These are phyloP conservation scores for Pagetopsis macropterus DNA, from an alignment of 2,797 vertebrate genomes.

Conservation along the genomic window DNA sequence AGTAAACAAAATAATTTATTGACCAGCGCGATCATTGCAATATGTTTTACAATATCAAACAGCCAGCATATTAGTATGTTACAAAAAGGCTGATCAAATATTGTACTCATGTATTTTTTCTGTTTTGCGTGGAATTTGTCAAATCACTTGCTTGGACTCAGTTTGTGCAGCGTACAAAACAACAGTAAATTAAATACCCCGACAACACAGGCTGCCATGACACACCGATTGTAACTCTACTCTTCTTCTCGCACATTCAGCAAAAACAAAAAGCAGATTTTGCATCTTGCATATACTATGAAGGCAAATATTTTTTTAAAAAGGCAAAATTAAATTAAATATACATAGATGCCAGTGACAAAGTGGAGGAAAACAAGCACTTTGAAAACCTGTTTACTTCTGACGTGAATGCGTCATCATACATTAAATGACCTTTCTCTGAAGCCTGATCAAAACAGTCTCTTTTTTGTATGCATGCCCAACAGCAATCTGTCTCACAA, in stretches of 20 bases:
- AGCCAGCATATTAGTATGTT: background rate
- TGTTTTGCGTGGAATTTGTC: constrained; percentile 2
- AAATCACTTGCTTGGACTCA: background rate
- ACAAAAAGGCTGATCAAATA: constrained; percentile 11
- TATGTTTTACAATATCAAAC: background rate
- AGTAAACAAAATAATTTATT: background rate
- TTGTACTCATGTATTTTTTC: background rate
- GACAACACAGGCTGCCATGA: constrained; percentile 10
- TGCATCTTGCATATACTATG: background rate
- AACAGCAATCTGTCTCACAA: background rate
- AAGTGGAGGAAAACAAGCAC: background rate
- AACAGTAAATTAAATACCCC: constrained; percentile 11
- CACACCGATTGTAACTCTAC: constrained; percentile 1
- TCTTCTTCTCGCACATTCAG: constrained; percentile 10
- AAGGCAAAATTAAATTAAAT: constrained; percentile 23
- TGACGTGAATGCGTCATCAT: background rate
- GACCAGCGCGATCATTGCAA: constrained; percentile 3
- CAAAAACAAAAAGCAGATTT: constrained; percentile 19
- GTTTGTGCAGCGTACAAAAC: background rate
- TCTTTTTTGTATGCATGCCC: background rate
- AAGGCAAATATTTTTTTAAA: constrained; percentile 46
- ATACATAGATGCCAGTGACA: background rate
- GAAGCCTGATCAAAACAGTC: constrained; percentile 14
- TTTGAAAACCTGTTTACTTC: constrained; percentile 11
- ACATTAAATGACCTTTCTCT: background rate